Base-by-base conservation (phyloP, 2,113 vertebrate species). In the Ia io region DNA sequence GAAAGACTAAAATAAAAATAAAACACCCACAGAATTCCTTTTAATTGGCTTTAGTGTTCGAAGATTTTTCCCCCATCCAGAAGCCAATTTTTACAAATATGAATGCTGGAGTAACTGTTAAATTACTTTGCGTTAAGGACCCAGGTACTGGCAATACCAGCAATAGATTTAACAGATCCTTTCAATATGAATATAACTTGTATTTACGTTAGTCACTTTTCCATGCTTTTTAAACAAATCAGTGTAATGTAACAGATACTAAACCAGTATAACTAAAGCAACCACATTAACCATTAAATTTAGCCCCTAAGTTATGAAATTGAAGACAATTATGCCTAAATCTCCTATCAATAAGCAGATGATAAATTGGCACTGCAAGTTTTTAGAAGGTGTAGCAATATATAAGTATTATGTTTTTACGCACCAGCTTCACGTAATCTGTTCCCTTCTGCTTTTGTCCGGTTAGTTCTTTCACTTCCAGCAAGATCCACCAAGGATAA, bases 401-500 rank as follows among this genome's bases (percentile, higher is more conserved):
- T 56, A 6, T 14, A 22, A 85, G n/a, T 30, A 2, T 59, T 25
- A 0, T 59, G 4, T 2, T 9, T 9, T 3, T 5, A 94, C 98
- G 30, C 94, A 99, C 99, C 99, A 98, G 99, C 99, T 98, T 99
- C 99, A 28, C 99, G 98, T 65, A 99, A 96, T 17, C 99, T 97
- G 97, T 94, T 99, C 51, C 99, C 99, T 97, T 99, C 99, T 0
- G 99, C 99, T 95, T 99, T 99, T 0, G 99, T 99, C 95, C 99
- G 98, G 16, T 99, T 99, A 3, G 99, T 99, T 90, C 99, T 99
- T 96, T 99, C 99, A 28, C 99, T 99, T 88, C 99, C 99, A 71
- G 99, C 99, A 96, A 99, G 98, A 97, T 99, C 99, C 47, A 99
- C 99, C 96, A 99, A 96, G 73, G 99, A 99, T 77, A 99, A 97